Base-by-base conservation (phyloP, 2,113 vertebrate species). In the Todiramphus saurophagus region DNA sequence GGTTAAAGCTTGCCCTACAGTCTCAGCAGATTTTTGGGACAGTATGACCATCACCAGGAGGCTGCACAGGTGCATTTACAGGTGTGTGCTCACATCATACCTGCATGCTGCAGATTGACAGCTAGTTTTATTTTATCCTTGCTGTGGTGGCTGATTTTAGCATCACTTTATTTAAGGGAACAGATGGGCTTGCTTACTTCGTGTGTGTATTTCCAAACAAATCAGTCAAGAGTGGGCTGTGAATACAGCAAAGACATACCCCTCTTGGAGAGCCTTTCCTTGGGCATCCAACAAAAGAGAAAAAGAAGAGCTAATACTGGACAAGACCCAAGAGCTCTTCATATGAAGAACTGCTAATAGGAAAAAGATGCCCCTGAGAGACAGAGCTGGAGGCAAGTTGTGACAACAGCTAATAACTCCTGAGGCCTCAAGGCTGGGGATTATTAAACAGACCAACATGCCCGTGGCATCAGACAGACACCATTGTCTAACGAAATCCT, bases 321-420 rank as follows among this genome's bases (percentile, higher is more conserved):
- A 87, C 0, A 0, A 92, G 64, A 81, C 69, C 87, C 91, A 94
- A 92, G 62, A 68, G 39, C 64, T 89, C 89, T 91, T 89, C 81
- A 78, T 87, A 62, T 81, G 80, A 95, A 20, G 43, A 92, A 94
- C 60, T 75, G 44, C 63, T 74, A 93, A 83, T 68, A 73, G 83
- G 77, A 91, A 93, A 94, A 94, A 84, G 56, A 89, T 89, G 51
- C 41, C 89, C 48, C 48, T n/a, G 6, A 82, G 69, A 89, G 72
- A 88, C 55, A 41, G 85, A 90, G 37, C 0, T 78, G 60, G 80
- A 93, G 31, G 69, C 83, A 53, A 87, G 48, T 33, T 72, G 51
- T 84, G 83, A 63, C 87, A 91, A 46, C n/a, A 14, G 66, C 31
- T 91, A 72, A 24, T 78, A 91, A 78, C 10, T 87, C 84, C 58